Conservation (phyloP, 2,113 vertebrate species). For the Naja naja region DNA sequence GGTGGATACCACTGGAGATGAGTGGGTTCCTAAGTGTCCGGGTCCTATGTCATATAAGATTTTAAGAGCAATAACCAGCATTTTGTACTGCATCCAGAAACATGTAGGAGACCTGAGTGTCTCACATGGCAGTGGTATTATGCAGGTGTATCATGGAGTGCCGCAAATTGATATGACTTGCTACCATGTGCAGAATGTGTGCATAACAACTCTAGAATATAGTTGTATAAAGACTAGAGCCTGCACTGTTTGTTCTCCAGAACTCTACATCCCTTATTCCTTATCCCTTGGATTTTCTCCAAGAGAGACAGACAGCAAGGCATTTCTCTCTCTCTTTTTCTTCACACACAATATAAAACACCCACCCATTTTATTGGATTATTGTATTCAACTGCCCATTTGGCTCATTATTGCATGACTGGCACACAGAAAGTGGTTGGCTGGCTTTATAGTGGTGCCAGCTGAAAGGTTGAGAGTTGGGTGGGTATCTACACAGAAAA, state of each 20-base stretch:
- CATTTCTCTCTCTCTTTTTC: neutral
- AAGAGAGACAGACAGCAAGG: neutral
- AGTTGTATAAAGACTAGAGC: neutral
- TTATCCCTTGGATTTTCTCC: neutral
- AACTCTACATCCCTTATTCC: neutral
- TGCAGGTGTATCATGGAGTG: neutral
- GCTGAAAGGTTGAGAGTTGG: neutral
- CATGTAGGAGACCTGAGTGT: too few species aligned
- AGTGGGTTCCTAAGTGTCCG: too few species aligned
- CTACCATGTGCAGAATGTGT: neutral
- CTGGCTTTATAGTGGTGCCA: neutral
- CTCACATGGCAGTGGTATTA: neutral
- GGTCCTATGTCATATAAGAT: too few species aligned
- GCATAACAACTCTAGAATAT: neutral
- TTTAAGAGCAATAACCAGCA: too few species aligned
- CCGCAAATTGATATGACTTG: neutral
- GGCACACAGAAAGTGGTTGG: neutral
- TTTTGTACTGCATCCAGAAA: too few species aligned
- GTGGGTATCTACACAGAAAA: neutral
- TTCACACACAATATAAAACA: neutral
- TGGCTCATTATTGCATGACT: neutral
- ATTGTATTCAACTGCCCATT: neutral
- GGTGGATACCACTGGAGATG: too few species aligned
- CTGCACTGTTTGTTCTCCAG: neutral
- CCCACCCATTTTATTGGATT: neutral